Conservation (phyloP, 2,797 vertebrate species). For the Tiaroga cobitis region DNA sequence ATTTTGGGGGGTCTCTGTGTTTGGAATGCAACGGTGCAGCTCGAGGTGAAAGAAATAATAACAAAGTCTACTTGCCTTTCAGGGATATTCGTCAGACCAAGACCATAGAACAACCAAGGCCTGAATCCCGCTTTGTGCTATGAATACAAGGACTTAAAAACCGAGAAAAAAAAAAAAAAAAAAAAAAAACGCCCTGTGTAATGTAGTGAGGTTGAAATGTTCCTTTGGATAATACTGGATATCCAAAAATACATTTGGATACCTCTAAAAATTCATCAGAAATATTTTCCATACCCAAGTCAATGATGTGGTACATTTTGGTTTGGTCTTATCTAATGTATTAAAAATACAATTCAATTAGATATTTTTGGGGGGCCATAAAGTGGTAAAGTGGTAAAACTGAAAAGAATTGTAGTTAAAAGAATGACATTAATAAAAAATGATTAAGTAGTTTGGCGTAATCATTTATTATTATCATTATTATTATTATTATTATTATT, state of each 20-base stretch:
- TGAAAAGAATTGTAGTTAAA: background rate
- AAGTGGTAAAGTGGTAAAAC: background rate
- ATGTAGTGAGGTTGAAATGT: background rate
- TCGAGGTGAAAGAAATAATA: conserved; percentile 57
- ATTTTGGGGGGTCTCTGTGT: conserved; percentile 47
- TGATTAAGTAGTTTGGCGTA: background rate
- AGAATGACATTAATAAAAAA: background rate
- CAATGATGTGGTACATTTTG: too few species aligned
- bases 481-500: background rate
- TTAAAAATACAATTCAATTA: background rate
- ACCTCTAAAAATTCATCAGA: background rate
- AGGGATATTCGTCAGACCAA: conserved; percentile 25
- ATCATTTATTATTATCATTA: too few species aligned
- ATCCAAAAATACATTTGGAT: conserved; percentile 21
- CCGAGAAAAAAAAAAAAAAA: too few species aligned
- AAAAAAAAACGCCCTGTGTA: conserved; percentile 1
- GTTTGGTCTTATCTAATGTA: background rate
- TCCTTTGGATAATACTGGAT: background rate
- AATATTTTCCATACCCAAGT: background rate
- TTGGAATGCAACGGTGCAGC: conserved; percentile 49
- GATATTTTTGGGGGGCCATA: background rate
- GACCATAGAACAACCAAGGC: conserved; percentile 42
- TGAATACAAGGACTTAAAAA: conserved; percentile 74
- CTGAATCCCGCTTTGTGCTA: conserved; percentile 67
- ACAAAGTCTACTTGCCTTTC: conserved; percentile 39